phyloP scores from a whole-genome alignment of 2,113 vertebrate species.

The Irena cyanogastra region DNA sequence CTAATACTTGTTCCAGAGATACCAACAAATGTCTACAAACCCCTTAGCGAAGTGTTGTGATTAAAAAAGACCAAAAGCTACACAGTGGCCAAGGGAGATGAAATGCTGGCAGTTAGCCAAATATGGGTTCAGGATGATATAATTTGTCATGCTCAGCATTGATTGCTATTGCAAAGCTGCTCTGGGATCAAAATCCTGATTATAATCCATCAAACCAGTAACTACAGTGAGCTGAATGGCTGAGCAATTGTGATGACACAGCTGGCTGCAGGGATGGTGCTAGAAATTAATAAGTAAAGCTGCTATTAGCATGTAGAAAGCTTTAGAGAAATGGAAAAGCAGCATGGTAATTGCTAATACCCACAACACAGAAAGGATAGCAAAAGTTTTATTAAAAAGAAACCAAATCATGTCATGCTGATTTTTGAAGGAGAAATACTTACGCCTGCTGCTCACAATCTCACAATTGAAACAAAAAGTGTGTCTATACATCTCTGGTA shows the following conservation, averaged over 20 bases:
- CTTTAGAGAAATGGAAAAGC: background rate
- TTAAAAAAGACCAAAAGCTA: conserved; percentile 10
- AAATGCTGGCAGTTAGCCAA: background rate
- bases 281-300: background rate
- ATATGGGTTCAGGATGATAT: background rate
- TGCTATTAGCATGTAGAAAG: background rate
- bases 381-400: background rate
- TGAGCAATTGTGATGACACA: background rate
- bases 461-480: background rate
- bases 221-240: background rate
- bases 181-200: conserved; percentile 17
- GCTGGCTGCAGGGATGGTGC: background rate
- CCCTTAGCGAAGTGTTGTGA: background rate
- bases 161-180: background rate
- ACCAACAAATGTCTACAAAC: background rate
- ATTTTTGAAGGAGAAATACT: background rate
- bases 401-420: background rate
- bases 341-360: background rate
- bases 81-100: background rate
- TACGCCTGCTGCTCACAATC: background rate
- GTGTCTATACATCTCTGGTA: background rate
- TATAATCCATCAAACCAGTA: conserved; percentile 17
- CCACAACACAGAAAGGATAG: background rate
- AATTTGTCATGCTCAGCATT: background rate
- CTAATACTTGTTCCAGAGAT: background rate